Evolutionary conservation across 2,113 vertebrate genomes (phyloP), one percentile per base, ranked within the genome.

Genomic region (Notechis scutatus): DNA sequence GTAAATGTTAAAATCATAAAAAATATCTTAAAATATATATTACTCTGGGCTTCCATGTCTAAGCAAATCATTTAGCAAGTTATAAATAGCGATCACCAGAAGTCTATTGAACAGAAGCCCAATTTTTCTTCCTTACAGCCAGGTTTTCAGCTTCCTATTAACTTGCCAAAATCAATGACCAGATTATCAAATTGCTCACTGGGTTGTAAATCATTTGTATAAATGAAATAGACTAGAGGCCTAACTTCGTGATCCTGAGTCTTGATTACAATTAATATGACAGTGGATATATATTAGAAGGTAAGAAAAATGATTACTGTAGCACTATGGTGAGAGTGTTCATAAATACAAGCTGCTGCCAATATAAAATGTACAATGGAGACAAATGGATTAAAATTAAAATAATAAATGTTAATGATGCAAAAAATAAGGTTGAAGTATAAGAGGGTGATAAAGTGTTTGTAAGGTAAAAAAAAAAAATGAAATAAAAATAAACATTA

Each of bases 61-160:
- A 81, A 81, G 47, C 87, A 74, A 85, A 92, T 89, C 74, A 69
- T 89, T 89, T 39, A 92, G 50, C 61, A 74, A 92, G 61, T 89
- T 92, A 92, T 92, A 92, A 89, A 92, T 89, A 89, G 87, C 2
- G 18, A 57, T 57, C 52, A 89, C 55, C 52, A 92, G 56, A 54
- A 45, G 52, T 85, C 87, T 89, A 45, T n/a, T 92, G 64, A 89
- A 92, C 39, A 92, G 56, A 81, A 57, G 92, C 34, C 39, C 87
- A 85, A 85, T 92, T 89, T 92, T 92, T 92, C 92, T 92, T 92
- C 92, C 92, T 92, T 92, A 89, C 24, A 52, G 29, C 59, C 87
- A 92, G 50, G 74, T 74, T 92, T 89, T 89, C 87, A 92, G 23
- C 91, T 92, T 57, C 87, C 87, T 69, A 92, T 92, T 92, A 92